Conservation (phyloP, 2,113 vertebrate species). For the Sylvietta virens region DNA sequence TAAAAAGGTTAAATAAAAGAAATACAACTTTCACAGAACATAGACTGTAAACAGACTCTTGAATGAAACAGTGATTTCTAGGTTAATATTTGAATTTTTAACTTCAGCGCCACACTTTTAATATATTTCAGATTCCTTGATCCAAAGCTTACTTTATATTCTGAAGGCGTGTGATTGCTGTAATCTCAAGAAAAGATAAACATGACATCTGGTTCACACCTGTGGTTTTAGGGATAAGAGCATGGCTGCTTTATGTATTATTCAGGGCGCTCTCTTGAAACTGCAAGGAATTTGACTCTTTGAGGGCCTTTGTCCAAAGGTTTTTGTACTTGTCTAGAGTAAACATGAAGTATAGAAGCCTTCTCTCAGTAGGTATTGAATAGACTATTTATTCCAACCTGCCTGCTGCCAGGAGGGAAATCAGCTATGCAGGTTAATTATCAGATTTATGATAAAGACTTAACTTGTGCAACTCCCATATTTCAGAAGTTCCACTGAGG, state of each 20-base stretch:
- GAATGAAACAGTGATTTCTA: constrained; percentile 71
- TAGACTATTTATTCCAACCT: constrained; percentile 19
- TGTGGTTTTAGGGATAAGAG: constrained; percentile 69
- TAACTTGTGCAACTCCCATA: background rate
- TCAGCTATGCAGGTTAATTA: constrained; percentile 34
- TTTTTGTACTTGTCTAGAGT: constrained; percentile 57
- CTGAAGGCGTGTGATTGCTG: constrained; percentile 53
- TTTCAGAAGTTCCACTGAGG: background rate
- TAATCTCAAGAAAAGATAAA: constrained; percentile 72
- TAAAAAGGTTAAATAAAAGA: constrained; percentile 67
- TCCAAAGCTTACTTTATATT: constrained; percentile 69
- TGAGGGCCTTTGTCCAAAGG: constrained; percentile 6
- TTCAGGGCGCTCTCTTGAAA: constrained; percentile 19
- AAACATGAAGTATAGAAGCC: constrained; percentile 39
- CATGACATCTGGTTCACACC: constrained; percentile 72
- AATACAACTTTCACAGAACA: background rate
- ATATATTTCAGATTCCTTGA: constrained; percentile 66
- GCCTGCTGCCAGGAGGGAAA: background rate
- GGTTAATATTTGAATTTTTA: constrained; percentile 73
- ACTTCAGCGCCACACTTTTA: constrained; percentile 59
- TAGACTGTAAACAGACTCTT: constrained; percentile 34
- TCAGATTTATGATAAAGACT: constrained; percentile 46
- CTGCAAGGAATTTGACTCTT: constrained; percentile 53
- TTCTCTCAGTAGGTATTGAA: background rate
- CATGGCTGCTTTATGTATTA: constrained; percentile 53